Percentiles rank a stretch among this genome's conserved stretches.
Evolutionary conservation across 2,113 vertebrate species (phyloP).

Genomic region (Neoarius graeffei): DNA sequence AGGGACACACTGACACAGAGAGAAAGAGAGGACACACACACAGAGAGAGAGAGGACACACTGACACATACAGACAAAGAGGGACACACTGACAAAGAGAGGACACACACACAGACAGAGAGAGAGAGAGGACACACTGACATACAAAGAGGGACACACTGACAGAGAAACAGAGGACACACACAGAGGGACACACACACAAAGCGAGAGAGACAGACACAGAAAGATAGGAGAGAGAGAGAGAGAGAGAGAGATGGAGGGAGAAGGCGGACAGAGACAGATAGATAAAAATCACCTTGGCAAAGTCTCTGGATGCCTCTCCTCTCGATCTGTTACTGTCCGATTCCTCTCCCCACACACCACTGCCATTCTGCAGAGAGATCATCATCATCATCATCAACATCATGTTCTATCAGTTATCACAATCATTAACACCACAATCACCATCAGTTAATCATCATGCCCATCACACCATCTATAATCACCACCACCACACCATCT

Average conservation of each 20-base stretch:
- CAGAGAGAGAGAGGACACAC: too few relatives aligned
- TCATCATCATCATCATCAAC: conserved; percentile 5
- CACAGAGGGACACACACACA: not conserved
- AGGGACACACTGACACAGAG: not conserved
- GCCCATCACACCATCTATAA: not conserved
- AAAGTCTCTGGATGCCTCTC: conserved; percentile 93
- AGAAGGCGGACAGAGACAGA: not conserved
- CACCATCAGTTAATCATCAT: not conserved
- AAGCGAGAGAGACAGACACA: conserved; percentile 8
- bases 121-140: not conserved
- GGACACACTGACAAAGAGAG: too few relatives aligned
- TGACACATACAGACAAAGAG: too few relatives aligned
- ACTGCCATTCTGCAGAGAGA: conserved; percentile 79
- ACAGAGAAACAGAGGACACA: not conserved
- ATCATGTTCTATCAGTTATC: not conserved
- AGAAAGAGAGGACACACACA: not conserved
- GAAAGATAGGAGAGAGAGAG: not conserved
- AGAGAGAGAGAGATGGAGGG: not conserved
- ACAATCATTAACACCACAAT: not conserved
- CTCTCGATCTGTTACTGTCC: conserved; percentile 84
- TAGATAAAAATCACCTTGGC: conserved; percentile 80
- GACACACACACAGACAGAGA: too few relatives aligned
- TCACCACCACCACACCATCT: not conserved
- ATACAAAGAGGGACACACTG: too few relatives aligned
- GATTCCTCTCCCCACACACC: conserved; percentile 84